phyloP scores from a whole-genome alignment of 2,113 vertebrate genomes.

The Osmerus eperlanus region DNA sequence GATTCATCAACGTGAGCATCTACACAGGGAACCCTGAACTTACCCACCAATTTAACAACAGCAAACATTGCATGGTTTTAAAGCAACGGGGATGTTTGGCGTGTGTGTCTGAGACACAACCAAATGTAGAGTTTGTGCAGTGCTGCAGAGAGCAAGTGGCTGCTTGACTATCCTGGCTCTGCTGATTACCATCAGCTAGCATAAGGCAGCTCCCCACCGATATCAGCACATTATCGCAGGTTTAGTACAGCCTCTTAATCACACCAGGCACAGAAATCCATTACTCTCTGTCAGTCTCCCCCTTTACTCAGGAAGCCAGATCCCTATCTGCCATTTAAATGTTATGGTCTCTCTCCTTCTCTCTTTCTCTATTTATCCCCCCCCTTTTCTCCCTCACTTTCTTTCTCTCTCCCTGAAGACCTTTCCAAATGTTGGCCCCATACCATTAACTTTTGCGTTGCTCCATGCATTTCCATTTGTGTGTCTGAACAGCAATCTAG shows the following conservation, averaged over 20 bases:
- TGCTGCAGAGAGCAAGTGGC: constrained; percentile 11
- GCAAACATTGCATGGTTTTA: not conserved
- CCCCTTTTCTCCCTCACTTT: constrained; percentile 21
- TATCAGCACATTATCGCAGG: constrained; percentile 82
- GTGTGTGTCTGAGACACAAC: not conserved
- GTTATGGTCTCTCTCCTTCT: constrained; percentile 67
- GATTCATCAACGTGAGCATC: not conserved
- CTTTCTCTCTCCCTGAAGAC: constrained; percentile 20
- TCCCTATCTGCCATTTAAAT: constrained; percentile 71
- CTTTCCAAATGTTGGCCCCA: constrained; percentile 23
- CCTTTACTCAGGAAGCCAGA: constrained; percentile 71
- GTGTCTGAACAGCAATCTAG: constrained; percentile 34
- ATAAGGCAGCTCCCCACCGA: constrained; percentile 75
- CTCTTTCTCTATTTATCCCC: constrained; percentile 25
- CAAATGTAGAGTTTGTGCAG: not conserved
- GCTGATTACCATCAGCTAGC: constrained; percentile 72
- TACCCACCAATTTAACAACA: not conserved
- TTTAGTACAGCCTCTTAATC: constrained; percentile 76
- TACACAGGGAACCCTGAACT: not conserved
- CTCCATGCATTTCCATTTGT: constrained; percentile 37
- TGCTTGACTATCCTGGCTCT: constrained; percentile 47
- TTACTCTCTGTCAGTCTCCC: constrained; percentile 80
- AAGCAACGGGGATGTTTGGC: not conserved
- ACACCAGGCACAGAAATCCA: constrained; percentile 79
- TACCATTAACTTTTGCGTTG: constrained; percentile 29